Evolutionary conservation across 2,797 vertebrate species (phyloP), one percentile per base, ranked within the genome.

Genomic region (Taenioides sp.): DNA sequence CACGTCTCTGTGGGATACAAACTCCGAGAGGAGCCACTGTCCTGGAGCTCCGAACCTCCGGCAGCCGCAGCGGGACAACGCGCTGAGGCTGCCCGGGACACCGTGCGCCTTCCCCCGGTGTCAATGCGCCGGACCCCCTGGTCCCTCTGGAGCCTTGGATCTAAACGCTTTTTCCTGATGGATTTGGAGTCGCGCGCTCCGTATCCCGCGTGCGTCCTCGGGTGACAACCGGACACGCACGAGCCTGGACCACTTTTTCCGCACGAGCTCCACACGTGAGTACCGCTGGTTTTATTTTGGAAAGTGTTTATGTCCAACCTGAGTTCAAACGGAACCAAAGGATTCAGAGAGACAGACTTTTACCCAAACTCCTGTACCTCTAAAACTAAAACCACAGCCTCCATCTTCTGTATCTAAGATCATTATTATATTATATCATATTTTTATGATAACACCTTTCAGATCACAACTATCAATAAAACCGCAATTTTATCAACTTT

Each of bases 151-250:
- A 58, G 22, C 23, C 11, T 1, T 65, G 63, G 63, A 65, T 65
- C 63, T 65, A 65, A 40, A 16, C 10, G 1, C 11, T 37, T 65
- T 6, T 22, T 18, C 22, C 40, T 49, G 43, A 65, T 65, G 63
- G 63, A 49, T 20, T n/a, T 20, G 61, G 31, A 92, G 77, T 90
- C 93, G 11, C 43, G 68, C 89, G 92, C 94, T 80, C 71, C 93
- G 25, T 43, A 5, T 64, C 34, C 62, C 62, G 62, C 63, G 63
- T 49, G 63, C 63, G 63, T 91, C 93, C 28, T 49, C 12, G 63
- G 63, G 43, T 92, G 94, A 79, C 85, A 93, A 31, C 58, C 27
- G 58, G 58, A 60, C 60, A 63, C 63, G 63, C 40, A 65, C 63
- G 40, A 27, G 63, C 63, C 22, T 27, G 63, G 63, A 65, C 37